Evolutionary conservation across 2,888 invertebrate species (phyloP).

Genomic region (Pristionchus entomophagus): DNA sequence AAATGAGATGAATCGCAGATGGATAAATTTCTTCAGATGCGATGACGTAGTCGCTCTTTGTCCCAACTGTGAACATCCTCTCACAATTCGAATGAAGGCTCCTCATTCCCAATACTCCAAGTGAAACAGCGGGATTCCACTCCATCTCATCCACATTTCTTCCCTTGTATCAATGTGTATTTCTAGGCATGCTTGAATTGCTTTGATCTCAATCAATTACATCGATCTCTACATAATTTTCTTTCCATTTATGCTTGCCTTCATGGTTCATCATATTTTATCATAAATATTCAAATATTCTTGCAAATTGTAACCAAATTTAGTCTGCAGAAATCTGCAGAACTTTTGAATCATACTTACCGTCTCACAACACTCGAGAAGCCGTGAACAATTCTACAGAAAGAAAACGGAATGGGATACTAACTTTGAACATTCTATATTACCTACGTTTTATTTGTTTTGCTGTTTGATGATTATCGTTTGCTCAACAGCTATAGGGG

Average conservation of each 20-base stretch:
- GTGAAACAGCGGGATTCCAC: not conserved
- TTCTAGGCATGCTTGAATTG: not conserved
- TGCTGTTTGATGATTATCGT: too few species aligned
- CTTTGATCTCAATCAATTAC: not conserved
- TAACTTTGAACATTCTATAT: too few species aligned
- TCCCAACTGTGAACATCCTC: conserved; percentile 60
- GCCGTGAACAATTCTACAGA: too few species aligned
- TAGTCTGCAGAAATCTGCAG: too few species aligned
- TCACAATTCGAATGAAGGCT: conserved; percentile 39
- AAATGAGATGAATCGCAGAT: not conserved
- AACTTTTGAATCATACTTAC: too few species aligned
- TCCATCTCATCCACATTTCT: not conserved
- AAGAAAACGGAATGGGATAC: too few species aligned
- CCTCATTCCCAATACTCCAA: conserved; percentile 2
- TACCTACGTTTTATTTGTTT: too few species aligned
- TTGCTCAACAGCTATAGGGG: too few species aligned
- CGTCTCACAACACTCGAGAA: too few species aligned
- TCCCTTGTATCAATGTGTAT: not conserved
- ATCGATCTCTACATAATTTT: not conserved
- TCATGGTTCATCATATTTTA: not conserved
- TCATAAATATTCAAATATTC: not conserved
- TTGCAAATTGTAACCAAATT: not conserved
- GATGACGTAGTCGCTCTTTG: conserved; percentile 61
- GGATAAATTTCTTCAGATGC: conserved; percentile 44
- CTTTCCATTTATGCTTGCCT: not conserved